Base-by-base conservation (phyloP, 2,113 vertebrate genomes). In the Lates calcarifer region DNA sequence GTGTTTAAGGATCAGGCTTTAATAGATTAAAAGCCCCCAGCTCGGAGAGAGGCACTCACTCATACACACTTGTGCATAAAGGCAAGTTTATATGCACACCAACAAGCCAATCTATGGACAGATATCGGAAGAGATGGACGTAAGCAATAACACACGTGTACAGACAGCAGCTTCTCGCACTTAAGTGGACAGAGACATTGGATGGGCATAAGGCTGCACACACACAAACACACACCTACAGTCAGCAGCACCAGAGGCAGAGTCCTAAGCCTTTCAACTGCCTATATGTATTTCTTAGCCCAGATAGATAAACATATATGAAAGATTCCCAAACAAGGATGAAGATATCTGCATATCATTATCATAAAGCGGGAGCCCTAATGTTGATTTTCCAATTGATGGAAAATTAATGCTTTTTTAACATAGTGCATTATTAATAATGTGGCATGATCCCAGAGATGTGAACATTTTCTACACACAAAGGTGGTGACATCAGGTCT, bases 11-110 rank as follows among this genome's bases (percentile, higher is more conserved):
- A 93, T 94, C 84, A 89, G 91, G 79, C 84, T 91, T 93, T 94
- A 93, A 94, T 95, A 94, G 94, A 95, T 95, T 95, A 94, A 94
- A 95, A 95, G 93, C 89, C 89, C 79, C 58, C 63, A 49, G 86
- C 86, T 91, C 87, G 22, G 65, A 83, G 74, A 90, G 71, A 88
- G 56, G 75, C 82, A 83, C 87, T 81, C 87, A 71, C 75, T 67
- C 66, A 47, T 24, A 61, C 41, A 77, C 62, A 41, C 47, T 55
- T 51, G n/a, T 76, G 58, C 39, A 79, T 57, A 47, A 73, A 74
- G 31, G 55, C 56, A 68, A 55, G 45, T 35, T 82, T 28, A 43
- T 68, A 47, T 26, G 47, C 62, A 83, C 66, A 58, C 31, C 75
- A 45, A 58, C 11, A 29, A 57, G 60, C 31, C 49, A 80, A 53